Evolutionary conservation across 2,797 vertebrate species (phyloP), one percentile per base, ranked within the genome.

Genomic region (Danio aesculapii): DNA sequence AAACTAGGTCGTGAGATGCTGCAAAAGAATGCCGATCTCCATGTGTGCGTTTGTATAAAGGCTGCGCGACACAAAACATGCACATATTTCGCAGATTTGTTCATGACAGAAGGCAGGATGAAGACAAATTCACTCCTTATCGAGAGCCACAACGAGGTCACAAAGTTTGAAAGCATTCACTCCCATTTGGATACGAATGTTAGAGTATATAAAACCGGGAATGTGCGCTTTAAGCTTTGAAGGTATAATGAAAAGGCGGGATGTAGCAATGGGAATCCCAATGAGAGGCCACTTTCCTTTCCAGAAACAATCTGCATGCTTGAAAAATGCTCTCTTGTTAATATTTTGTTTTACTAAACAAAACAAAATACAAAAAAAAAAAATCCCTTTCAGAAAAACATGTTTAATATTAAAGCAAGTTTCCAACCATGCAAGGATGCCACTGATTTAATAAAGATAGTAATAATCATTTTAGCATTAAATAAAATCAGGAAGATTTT

Each of bases 271-370:
- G 8, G 12, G 46, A 63, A 63, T 75, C 16, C 17, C 47, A 52
- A 17, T 8, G 19, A 61, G 6, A 50, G 46, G 50, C 6, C 19
- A 39, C 64, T 75, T 61, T 16, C 5, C 30, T 52, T 52, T 64
- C 14, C 8, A 73, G 43, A 79, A 79, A 52, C 52, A 72, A 44
- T 49, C 12, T 58, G 73, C 21, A 0, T 50, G 14, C 14, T 11
- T 6, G 59, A 63, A 39, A 72, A 72, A 66, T 43, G 19, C 58
- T 49, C 30, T 46, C 16, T 64, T 13, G 49, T 79, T 63, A 83
- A 79, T 76, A 62, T 81, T 85, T 81, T 52, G 66, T 14, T 69
- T 76, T 75, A 41, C n/a, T 3, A 55, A 55, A 55, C 16, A 55
- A 55, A 55, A 55, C 9, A n/a, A 10, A 17, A 52, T 14, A 52